Conservation (phyloP, 2,888 invertebrate species). For the Nomada ruficornis region DNA sequence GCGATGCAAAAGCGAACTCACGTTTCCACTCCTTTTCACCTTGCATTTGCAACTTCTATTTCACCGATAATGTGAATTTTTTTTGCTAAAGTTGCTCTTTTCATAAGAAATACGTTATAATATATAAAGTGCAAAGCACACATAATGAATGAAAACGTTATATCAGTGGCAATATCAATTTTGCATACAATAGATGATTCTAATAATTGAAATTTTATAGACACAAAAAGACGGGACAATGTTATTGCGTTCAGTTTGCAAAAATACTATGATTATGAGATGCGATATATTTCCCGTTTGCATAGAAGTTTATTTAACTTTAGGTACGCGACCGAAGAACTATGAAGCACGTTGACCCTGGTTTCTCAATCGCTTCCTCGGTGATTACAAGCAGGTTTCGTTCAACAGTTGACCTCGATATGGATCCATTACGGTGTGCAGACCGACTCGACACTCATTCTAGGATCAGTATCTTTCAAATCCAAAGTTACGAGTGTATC, state of each 20-base stretch:
- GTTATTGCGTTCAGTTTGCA: too few species aligned
- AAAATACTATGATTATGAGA: too few species aligned
- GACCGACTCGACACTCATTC: not conserved
- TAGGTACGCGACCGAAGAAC: not conserved
- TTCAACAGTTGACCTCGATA: conserved; percentile 10
- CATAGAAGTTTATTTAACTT: not conserved
- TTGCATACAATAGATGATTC: too few species aligned
- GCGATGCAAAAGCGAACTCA: conserved; percentile 2
- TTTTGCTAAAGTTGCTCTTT: too few species aligned
- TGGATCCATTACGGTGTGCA: not conserved
- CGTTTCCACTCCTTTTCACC: not conserved
- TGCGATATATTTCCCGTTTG: not conserved
- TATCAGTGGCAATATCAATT: too few species aligned
- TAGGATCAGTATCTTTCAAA: too few species aligned
- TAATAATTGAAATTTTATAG: too few species aligned
- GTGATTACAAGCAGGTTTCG: conserved; percentile 20
- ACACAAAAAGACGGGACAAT: too few species aligned
- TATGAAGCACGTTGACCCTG: not conserved
- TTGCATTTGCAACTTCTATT: conserved; percentile 5
- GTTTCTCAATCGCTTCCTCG: conserved; percentile 8
- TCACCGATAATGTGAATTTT: too few species aligned
- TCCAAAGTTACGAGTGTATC: not conserved
- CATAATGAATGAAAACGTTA: too few species aligned
- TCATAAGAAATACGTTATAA: too few species aligned
- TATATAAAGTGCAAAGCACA: too few species aligned